These are phyloP conservation scores for Coturnix japonica DNA, from an alignment of 2,113 vertebrate species.

Conservation along the genomic window DNA sequence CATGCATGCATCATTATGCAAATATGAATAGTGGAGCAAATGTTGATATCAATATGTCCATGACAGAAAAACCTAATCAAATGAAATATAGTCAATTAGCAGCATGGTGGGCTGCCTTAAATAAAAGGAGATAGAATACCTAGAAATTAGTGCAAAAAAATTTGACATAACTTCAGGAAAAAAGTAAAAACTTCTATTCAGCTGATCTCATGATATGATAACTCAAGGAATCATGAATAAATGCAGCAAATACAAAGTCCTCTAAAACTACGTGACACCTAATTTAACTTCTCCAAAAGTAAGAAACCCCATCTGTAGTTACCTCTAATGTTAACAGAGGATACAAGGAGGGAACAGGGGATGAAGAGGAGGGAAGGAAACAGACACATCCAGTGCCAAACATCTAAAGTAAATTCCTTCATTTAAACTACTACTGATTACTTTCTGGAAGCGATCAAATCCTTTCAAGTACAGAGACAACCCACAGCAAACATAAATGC, in stretches of 20 bases:
- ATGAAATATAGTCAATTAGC: slow-evolving; percentile 56
- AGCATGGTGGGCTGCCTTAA: not conserved
- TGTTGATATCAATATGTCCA: slow-evolving; percentile 30
- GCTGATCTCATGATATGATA: not conserved
- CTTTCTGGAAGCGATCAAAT: not conserved
- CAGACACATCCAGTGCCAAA: not conserved
- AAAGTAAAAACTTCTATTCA: not conserved
- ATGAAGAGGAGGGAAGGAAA: not conserved
- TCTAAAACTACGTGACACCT: not conserved
- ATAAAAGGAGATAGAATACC: not conserved
- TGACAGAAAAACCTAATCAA: slow-evolving; percentile 36
- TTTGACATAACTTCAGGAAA: not conserved
- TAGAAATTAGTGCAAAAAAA: not conserved
- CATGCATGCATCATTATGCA: slow-evolving; percentile 45
- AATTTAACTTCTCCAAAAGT: not conserved
- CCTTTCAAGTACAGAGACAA: not conserved
- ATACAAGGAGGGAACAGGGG: fast-evolving
- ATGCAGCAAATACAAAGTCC: not conserved
- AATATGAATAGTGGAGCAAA: slow-evolving; percentile 34
- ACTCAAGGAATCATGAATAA: not conserved
- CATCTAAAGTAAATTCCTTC: not conserved
- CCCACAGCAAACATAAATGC: fast-evolving
- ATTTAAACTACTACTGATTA: not conserved
- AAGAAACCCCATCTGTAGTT: not conserved
- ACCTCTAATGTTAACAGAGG: not conserved